A percentile compares a stretch with the other conserved stretches of the same genome.
Conservation (phyloP, 2,113 vertebrate species). For the Nansenia antarctica region DNA sequence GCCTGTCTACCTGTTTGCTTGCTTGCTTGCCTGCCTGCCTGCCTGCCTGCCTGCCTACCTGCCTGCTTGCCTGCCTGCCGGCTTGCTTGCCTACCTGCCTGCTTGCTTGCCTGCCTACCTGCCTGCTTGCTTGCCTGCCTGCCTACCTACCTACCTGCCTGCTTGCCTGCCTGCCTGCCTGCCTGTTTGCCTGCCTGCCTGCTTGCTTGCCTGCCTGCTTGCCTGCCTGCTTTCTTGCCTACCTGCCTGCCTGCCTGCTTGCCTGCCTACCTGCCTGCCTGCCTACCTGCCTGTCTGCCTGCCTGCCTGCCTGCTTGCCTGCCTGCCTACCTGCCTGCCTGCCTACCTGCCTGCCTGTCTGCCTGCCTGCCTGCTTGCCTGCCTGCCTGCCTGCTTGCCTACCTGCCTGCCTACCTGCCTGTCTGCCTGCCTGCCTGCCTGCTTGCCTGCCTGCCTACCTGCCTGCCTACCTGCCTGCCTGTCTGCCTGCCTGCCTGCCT, state of each 20-base stretch:
- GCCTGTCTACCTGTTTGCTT: slow-evolving; percentile 12
- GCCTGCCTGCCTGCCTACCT: slow-evolving; percentile 12
- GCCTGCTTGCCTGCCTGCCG: no score
- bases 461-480: no score
- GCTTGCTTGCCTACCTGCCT: background rate
- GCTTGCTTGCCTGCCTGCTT: slow-evolving; percentile 3
- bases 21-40: background rate
- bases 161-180: slow-evolving; percentile 13
- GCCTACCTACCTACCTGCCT: no score
- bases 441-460: slow-evolving; percentile 13
- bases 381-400: slow-evolving; percentile 12
- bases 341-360: no score
- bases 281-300: no score
- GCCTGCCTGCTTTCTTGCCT: slow-evolving; percentile 14
- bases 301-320: slow-evolving; percentile 1
- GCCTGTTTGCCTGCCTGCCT: background rate
- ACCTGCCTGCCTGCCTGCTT: background rate
- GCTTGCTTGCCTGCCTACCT: slow-evolving; percentile 12
- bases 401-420: no score
- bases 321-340: slow-evolving; percentile 12
- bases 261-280: slow-evolving; percentile 13
- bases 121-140: background rate
- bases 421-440: background rate
- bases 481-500: background rate
- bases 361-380: slow-evolving; percentile 1